Evolutionary conservation across 2,888 invertebrate genomes (phyloP).

Genomic region (Sarcophaga rosellei): DNA sequence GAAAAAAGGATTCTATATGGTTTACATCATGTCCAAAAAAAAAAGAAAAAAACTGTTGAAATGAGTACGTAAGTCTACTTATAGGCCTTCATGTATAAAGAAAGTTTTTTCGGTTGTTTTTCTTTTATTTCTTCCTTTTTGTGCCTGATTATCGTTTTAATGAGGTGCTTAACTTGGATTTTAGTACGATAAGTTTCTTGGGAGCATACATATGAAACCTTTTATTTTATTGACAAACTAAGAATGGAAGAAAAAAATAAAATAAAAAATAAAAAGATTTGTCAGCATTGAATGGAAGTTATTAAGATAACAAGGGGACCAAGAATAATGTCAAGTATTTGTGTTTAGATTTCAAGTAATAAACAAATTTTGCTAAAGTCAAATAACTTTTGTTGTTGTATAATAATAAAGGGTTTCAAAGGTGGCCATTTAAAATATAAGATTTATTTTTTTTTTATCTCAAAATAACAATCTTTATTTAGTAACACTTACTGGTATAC

Average conservation of each 20-base stretch:
- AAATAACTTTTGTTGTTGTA: background rate
- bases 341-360: slow-evolving; percentile 15
- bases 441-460: too few species aligned
- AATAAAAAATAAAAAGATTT: slow-evolving; percentile 22
- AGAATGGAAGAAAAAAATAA: background rate
- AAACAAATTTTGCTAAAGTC: slow-evolving; percentile 29
- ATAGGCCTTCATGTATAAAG: too few species aligned
- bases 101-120: background rate
- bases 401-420: too few species aligned
- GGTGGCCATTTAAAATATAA: too few species aligned
- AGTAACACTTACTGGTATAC: too few species aligned
- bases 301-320: slow-evolving; percentile 30
- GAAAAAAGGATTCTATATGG: too few species aligned
- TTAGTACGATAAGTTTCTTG: slow-evolving; percentile 26
- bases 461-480: too few species aligned
- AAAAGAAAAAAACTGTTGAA: too few species aligned
- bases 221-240: too few species aligned
- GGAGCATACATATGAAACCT: background rate
- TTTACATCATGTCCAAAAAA: too few species aligned
- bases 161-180: slow-evolving; percentile 55
- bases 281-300: slow-evolving; percentile 25
- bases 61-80: too few species aligned
- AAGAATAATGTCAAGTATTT: background rate
- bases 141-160: slow-evolving; percentile 54
- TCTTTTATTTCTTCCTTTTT: background rate